Conservation (phyloP, 2,113 vertebrate species). For the Petrocephalus microphthalmus region DNA sequence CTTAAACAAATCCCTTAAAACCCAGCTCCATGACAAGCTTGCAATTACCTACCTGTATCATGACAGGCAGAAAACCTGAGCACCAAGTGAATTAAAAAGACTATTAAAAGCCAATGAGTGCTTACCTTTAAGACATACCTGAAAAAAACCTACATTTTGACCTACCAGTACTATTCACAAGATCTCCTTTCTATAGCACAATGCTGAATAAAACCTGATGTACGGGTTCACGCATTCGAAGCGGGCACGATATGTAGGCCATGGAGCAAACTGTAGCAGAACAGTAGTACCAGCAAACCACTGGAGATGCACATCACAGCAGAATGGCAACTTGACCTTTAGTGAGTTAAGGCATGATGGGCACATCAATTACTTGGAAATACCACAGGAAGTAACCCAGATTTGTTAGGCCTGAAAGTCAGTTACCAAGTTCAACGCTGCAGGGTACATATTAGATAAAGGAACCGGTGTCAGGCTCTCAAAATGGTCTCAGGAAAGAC, state of each 20-base stretch:
- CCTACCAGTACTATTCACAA: not conserved
- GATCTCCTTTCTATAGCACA: not conserved
- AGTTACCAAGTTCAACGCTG: not conserved
- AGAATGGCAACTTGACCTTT: not conserved
- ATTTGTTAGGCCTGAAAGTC: not conserved
- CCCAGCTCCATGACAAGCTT: not conserved
- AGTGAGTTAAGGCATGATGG: constrained; percentile 32
- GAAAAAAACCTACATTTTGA: not conserved
- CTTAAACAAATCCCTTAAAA: not conserved
- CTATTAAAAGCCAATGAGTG: not conserved
- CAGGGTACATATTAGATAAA: not conserved
- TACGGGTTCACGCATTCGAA: not conserved
- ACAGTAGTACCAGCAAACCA: not conserved
- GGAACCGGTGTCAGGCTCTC: not conserved
- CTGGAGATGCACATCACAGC: not conserved
- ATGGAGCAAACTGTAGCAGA: not conserved
- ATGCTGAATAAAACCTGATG: not conserved
- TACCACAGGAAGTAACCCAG: constrained; percentile 9
- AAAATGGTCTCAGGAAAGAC: not conserved
- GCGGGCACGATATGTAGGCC: not conserved
- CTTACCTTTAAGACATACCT: not conserved
- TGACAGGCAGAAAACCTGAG: not conserved
- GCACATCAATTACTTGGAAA: constrained; percentile 26
- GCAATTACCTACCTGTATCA: not conserved
- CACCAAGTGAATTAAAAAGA: not conserved